Conservation (phyloP, 2,113 vertebrate genomes). For the Tenrec ecaudatus region DNA sequence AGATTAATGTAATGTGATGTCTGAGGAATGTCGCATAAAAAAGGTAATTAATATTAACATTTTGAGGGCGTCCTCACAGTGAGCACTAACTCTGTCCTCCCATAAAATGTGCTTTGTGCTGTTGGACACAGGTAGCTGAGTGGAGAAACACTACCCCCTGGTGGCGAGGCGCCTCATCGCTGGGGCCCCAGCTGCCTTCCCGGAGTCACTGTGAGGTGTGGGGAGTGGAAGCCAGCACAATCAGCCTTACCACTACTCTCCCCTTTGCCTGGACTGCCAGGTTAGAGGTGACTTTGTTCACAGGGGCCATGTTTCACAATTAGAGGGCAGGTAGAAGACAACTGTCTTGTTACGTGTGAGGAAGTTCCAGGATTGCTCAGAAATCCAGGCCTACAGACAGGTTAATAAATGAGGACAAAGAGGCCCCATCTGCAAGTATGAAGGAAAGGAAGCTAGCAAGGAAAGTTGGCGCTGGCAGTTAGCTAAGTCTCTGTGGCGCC, state of each 20-base stretch:
- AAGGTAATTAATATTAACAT: conserved; percentile 19
- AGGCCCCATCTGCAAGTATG: background rate
- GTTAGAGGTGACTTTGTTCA: background rate
- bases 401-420: background rate
- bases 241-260: no score
- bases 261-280: background rate
- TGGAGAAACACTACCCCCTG: conserved; percentile 67
- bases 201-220: background rate
- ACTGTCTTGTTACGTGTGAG: background rate
- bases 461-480: background rate
- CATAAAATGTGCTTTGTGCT: background rate
- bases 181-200: background rate
- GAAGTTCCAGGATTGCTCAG: background rate
- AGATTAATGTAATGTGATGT: background rate
- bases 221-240: background rate
- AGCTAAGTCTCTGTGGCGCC: background rate
- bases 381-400: background rate
- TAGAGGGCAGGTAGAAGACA: conserved; percentile 16
- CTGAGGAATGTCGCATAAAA: background rate
- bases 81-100: conserved; percentile 9
- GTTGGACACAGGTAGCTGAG: background rate
- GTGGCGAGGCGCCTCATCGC: background rate
- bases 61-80: background rate
- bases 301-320: background rate
- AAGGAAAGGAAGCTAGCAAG: background rate